phyloP scores from a whole-genome alignment of 2,888 invertebrate genomes.

The Exephanes ischioxanthus region DNA sequence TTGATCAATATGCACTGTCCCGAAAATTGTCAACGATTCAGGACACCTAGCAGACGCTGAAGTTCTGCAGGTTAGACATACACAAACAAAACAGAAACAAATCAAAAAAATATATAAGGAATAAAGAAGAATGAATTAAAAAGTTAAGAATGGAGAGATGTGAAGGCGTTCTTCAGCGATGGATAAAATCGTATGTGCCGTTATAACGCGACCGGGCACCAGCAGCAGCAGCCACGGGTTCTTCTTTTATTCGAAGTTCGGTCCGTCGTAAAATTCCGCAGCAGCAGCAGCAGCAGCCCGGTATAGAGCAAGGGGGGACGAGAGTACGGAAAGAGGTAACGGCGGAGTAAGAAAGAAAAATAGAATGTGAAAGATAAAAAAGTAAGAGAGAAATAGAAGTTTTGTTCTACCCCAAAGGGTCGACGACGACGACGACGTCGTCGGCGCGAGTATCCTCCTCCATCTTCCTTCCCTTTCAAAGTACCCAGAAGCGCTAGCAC shows the following conservation, averaged over 20 bases:
- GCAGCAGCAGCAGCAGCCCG: conserved; percentile 17
- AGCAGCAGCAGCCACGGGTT: conserved; percentile 36
- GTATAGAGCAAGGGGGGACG: background rate
- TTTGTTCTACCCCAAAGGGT: conserved; percentile 50
- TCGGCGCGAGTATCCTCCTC: conserved; percentile 46
- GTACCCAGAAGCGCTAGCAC: conserved; percentile 55
- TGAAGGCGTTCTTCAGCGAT: conserved; percentile 20
- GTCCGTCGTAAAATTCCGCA: conserved; percentile 64
- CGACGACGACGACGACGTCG: conserved; percentile 37
- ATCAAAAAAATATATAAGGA: background rate
- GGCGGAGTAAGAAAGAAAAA: conserved; percentile 51
- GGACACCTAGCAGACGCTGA: background rate
- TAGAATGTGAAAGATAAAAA: conserved; percentile 56
- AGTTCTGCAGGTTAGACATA: background rate
- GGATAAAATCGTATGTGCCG: conserved; percentile 59
- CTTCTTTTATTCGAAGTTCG: conserved; percentile 61
- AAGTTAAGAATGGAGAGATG: conserved; percentile 34
- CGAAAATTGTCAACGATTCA: background rate
- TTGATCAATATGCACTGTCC: background rate
- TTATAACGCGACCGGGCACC: conserved; percentile 59
- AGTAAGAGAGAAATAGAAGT: conserved; percentile 50
- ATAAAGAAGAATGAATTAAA: conserved; percentile 1
- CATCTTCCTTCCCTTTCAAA: conserved; percentile 58
- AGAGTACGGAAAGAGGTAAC: conserved; percentile 4
- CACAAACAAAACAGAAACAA: background rate